These are phyloP conservation scores for Forficula auricularia DNA, from an alignment of 1,140 invertebrate genomes.

Conservation along the genomic window DNA sequence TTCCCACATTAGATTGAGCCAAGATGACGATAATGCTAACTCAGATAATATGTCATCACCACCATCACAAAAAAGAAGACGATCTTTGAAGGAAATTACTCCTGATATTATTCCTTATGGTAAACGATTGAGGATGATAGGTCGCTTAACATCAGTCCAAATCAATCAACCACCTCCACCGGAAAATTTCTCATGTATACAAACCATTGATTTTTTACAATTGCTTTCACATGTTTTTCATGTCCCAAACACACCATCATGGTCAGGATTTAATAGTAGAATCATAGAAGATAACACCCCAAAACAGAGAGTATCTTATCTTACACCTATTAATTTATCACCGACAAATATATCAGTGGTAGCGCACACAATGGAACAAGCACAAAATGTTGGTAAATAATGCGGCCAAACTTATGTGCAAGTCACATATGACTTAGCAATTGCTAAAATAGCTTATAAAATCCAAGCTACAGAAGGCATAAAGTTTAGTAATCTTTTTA, in stretches of 20 bases:
- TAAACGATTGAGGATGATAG: neutral
- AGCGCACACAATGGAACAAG: constrained; percentile 22
- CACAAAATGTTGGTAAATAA: constrained; percentile 18
- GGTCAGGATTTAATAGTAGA: constrained; percentile 19
- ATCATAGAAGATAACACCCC: constrained; percentile 12
- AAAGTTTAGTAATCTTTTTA: constrained; percentile 26
- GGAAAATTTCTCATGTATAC: neutral
- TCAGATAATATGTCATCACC: neutral
- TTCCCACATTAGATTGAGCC: neutral
- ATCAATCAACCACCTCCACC: neutral
- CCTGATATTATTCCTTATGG: neutral
- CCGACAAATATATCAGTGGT: constrained; percentile 22
- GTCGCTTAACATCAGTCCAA: neutral
- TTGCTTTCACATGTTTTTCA: constrained; percentile 15
- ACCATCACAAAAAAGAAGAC: neutral
- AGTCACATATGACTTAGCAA: constrained; percentile 24
- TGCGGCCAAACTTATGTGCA: constrained; percentile 18
- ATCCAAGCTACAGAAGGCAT: constrained; percentile 22
- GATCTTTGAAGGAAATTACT: neutral
- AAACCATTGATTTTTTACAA: constrained; percentile 12
- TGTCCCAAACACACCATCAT: constrained; percentile 17
- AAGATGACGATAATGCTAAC: constrained; percentile 5
- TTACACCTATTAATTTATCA: constrained; percentile 23
- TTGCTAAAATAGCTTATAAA: constrained; percentile 24
- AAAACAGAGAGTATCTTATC: constrained; percentile 20